These are phyloP conservation scores for Wiebesia pumilae DNA, from an alignment of 1,140 invertebrate species.

Conservation along the genomic window DNA sequence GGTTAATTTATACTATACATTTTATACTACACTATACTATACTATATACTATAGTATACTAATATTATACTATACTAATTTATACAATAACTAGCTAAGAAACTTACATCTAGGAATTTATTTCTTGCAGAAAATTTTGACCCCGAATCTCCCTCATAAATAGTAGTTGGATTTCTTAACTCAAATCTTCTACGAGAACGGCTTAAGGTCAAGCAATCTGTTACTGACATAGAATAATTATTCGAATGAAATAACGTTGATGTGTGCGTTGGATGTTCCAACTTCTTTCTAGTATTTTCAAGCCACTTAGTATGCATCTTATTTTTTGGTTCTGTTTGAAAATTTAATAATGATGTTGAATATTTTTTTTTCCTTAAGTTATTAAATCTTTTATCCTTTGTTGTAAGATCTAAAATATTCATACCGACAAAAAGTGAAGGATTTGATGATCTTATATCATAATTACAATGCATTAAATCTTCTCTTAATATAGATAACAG, in stretches of 20 bases:
- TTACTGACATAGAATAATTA: slow-evolving; percentile 47
- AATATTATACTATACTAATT: no score
- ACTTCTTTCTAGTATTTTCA: slow-evolving; percentile 3
- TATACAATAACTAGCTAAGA: no score
- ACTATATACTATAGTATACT: no score
- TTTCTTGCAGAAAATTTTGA: neutral
- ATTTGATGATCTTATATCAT: slow-evolving; percentile 27
- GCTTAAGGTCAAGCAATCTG: slow-evolving; percentile 40
- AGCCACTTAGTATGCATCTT: neutral
- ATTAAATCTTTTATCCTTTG: neutral
- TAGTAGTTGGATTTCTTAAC: slow-evolving; percentile 22
- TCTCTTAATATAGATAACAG: slow-evolving; percentile 35
- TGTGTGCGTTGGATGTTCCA: slow-evolving; percentile 36
- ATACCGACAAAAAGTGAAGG: slow-evolving; percentile 37
- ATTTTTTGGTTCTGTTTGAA: slow-evolving; percentile 20
- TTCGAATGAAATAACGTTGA: slow-evolving; percentile 31
- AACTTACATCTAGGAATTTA: slow-evolving; percentile 30
- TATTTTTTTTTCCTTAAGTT: neutral
- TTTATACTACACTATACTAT: no score
- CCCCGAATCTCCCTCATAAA: slow-evolving; percentile 22
- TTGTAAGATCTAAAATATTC: slow-evolving; percentile 33
- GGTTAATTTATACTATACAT: no score
- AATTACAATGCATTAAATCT: slow-evolving; percentile 27
- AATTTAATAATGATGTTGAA: slow-evolving; percentile 35
- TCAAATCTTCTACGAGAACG: slow-evolving; percentile 50